phyloP scores from a whole-genome alignment of 2,797 vertebrate species.

The Trematomus bernacchii region DNA sequence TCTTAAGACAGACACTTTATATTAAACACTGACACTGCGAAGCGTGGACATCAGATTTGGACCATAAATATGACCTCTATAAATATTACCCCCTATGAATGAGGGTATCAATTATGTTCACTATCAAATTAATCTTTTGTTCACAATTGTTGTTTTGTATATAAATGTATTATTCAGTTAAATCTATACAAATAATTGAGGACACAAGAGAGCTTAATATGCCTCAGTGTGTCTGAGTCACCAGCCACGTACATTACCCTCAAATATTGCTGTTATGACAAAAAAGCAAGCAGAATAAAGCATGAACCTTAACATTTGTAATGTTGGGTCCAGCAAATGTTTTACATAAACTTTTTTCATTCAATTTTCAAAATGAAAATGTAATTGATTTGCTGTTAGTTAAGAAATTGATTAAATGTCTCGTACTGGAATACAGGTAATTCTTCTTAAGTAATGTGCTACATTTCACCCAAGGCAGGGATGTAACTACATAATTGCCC shows the following conservation, averaged over 20 bases:
- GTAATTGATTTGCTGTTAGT: neutral
- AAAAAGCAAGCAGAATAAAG: neutral
- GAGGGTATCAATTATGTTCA: neutral
- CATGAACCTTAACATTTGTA: neutral
- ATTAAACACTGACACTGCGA: neutral
- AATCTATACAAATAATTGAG: neutral
- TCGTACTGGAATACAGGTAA: neutral
- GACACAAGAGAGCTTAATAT: neutral
- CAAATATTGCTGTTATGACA: too few species aligned
- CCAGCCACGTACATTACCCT: neutral
- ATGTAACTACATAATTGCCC: neutral
- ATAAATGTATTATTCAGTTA: neutral
- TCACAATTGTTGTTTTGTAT: too few species aligned
- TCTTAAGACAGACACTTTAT: neutral
- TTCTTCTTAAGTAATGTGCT: constrained; percentile 1
- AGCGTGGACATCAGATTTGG: neutral
- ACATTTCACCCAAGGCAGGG: neutral
- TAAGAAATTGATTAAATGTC: constrained; percentile 6
- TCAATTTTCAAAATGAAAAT: neutral
- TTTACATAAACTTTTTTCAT: neutral
- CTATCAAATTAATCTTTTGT: neutral
- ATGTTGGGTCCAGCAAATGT: neutral
- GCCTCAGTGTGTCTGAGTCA: neutral
- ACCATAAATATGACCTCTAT: neutral
- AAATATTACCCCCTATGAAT: neutral